A percentile compares a stretch with the other conserved stretches of the same genome.
Conservation (phyloP, 2,113 vertebrate species). For the Corythaeola cristata region DNA sequence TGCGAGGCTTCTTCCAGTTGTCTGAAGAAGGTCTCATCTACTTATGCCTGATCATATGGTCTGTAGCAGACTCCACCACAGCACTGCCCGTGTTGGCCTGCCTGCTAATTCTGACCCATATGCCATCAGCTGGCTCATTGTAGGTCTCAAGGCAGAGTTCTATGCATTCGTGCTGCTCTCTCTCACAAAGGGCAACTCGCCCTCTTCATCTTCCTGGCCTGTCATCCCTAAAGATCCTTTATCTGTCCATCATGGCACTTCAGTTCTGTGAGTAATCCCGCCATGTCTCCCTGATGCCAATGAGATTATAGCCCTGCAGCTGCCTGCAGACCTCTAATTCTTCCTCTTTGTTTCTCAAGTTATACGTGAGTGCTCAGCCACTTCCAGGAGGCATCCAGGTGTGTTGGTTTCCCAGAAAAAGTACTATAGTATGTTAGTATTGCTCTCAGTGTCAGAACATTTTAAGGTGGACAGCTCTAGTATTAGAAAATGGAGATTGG, state of each 20-base stretch:
- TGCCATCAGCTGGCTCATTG: neutral
- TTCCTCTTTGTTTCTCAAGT: neutral
- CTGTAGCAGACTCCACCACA: neutral
- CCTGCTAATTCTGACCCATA: neutral
- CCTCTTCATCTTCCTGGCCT: neutral
- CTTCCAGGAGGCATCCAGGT: neutral
- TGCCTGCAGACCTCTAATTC: neutral
- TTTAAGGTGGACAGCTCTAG: neutral
- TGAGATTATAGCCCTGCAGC: neutral
- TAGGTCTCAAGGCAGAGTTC: neutral
- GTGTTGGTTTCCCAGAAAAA: neutral
- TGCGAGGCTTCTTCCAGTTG: neutral
- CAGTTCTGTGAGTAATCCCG: neutral
- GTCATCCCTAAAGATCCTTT: neutral
- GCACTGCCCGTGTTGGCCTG: neutral
- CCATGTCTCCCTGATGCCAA: neutral
- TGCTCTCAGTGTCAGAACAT: neutral
- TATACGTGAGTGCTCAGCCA: neutral
- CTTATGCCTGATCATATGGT: neutral
- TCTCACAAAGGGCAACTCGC: neutral
- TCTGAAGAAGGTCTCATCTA: neutral
- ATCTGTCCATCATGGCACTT: fast-evolving
- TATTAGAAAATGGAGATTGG: neutral
- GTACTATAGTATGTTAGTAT: too few species aligned
- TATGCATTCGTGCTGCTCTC: neutral